Percentiles rank a stretch among this genome's conserved stretches.
phyloP scores from a whole-genome alignment of 2,113 vertebrate species.

The Esox niger region DNA sequence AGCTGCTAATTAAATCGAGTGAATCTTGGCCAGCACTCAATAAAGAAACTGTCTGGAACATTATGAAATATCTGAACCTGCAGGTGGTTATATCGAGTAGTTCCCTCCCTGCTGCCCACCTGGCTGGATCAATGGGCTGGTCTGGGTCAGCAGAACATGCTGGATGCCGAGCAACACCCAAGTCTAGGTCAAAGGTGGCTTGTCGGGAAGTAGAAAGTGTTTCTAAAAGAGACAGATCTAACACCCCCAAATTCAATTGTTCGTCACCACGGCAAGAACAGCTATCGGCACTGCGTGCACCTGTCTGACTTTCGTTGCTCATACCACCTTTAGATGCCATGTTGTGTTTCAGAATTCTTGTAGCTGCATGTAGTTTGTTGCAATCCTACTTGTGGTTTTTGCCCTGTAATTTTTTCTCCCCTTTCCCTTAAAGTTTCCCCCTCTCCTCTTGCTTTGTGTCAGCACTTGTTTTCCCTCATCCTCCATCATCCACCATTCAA shows the following conservation, averaged over 20 bases:
- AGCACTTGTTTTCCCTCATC: constrained; percentile 16
- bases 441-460: background rate
- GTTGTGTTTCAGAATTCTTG: constrained; percentile 43
- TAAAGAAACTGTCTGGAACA: constrained; percentile 26
- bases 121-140: constrained; percentile 47
- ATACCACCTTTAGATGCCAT: constrained; percentile 44
- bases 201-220: too few relatives aligned
- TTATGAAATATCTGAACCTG: constrained; percentile 21
- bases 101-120: constrained; percentile 28
- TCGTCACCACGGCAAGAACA: constrained; percentile 20
- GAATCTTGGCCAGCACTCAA: constrained; percentile 37
- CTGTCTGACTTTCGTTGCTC: constrained; percentile 21
- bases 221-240: constrained; percentile 3
- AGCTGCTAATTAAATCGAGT: background rate
- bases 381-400: too few relatives aligned
- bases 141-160: constrained; percentile 47
- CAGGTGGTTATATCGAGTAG: constrained; percentile 47
- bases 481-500: constrained; percentile 37
- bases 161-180: constrained; percentile 27
- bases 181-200: background rate
- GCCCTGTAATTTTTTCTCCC: constrained; percentile 9
- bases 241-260: background rate
- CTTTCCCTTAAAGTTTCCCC: background rate
- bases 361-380: constrained; percentile 26
- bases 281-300: constrained; percentile 7